These are phyloP conservation scores for Tribolium freemani DNA, from an alignment of 2,888 invertebrate species.

Conservation along the genomic window DNA sequence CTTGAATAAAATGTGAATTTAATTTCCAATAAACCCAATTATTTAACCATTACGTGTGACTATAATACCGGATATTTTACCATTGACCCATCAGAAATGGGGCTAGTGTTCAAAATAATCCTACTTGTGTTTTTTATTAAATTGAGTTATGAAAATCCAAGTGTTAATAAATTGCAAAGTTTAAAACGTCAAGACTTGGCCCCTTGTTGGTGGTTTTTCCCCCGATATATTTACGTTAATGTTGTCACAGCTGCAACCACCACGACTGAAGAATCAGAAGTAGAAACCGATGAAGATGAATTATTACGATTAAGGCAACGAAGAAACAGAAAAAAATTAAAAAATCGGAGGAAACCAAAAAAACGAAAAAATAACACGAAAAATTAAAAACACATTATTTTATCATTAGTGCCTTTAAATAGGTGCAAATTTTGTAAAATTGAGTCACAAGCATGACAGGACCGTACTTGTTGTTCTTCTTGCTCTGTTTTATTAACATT, in stretches of 20 bases:
- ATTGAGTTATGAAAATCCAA: not conserved
- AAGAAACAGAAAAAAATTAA: not conserved
- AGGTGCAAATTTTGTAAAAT: no score
- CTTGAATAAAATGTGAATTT: not conserved
- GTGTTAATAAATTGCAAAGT: not conserved
- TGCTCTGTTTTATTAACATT: no score
- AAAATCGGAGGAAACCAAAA: not conserved
- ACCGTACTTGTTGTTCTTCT: no score
- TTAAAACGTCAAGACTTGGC: not conserved
- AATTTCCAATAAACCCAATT: not conserved
- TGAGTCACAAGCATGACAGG: no score
- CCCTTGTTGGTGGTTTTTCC: not conserved
- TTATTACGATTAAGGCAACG: not conserved
- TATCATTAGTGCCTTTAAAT: no score
- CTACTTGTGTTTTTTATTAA: not conserved
- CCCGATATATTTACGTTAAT: not conserved
- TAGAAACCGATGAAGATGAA: not conserved
- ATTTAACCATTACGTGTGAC: not conserved
- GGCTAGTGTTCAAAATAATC: not conserved
- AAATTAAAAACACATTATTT: no score
- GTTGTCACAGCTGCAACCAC: not conserved
- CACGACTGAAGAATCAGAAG: not conserved
- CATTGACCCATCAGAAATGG: not conserved
- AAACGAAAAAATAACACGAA: no score
- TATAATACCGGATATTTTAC: no score